Base-by-base conservation (phyloP, 2,888 invertebrate species). In the Yponomeuta cagnagella region DNA sequence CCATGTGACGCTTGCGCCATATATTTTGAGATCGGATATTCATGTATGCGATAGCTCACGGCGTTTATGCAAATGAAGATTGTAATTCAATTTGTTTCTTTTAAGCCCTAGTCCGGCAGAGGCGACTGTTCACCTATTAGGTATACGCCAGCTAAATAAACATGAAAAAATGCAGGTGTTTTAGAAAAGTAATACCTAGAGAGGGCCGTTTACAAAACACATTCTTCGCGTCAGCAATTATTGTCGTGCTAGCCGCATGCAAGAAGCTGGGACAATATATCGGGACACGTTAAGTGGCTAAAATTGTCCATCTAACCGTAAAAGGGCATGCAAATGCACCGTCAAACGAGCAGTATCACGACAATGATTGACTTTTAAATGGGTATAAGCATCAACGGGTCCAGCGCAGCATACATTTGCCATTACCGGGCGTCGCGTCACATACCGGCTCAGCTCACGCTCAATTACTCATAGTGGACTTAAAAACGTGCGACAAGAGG, bases 311-410 rank as follows among this genome's bases (percentile, higher is more conserved):
- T 79, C 77, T 78, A 71, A 75, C 84, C 83, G 77, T 82, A 85
- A 81, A 84, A 78, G 86, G 84, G 73, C 78, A 83, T 83, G 85
- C 83, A 84, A 85, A 86, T 85, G 76, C 76, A 80, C 78, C 77
- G 79, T 82, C 82, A 84, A 82, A 80, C 82, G 75, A 77, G 80
- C 77, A 78, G 79, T 79, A 80, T 79, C 76, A 79, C 77, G 86
- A 85, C 86, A 87, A 85, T 86, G 87, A 89, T 87, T 87, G 88
- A 87, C 88, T 88, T 86, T 83, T 85, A 88, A 88, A 89, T 88
- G 82, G 85, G 70, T 76, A 79, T 81, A 83, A 80, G 77, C 71
- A 76, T 74, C 73, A 75, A 77, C 78, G 80, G 43, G 80, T 83
- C 80, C 78, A 78, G 77, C 79, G 79, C 81, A 76, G 79, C 75